Evolutionary conservation across 2,113 vertebrate genomes (phyloP), one percentile per base, ranked within the genome.

Genomic region (Ariopsis seemanni): DNA sequence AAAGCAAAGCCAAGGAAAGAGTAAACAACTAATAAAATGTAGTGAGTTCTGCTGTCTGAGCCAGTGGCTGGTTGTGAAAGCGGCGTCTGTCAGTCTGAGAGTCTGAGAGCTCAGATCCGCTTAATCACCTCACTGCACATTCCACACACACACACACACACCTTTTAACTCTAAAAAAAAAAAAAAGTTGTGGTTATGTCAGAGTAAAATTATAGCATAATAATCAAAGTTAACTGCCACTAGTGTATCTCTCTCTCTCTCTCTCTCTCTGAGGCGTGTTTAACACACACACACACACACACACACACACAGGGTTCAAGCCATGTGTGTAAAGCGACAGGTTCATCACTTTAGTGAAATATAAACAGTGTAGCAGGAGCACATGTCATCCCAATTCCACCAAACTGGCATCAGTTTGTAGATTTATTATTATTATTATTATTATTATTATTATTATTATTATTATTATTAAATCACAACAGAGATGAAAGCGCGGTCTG

Each of bases 41-140:
- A 77, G 52, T 79, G 15, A 79, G 52, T 79, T 86, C 86, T 82
- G 84, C 90, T 84, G 87, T 87, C 84, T 57, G 82, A 71, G 57
- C 27, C 86, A 80, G 89, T 85, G 81, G 74, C 83, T 90, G 90
- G 88, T 92, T 92, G 94, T 93, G 92, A 92, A 91, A 71, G 90
- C 93, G 95, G 95, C 95, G 95, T 95, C 95, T 90, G 90, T 50
- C 89, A 92, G 95, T 95, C 95, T 96, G 92, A 94, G 89, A 91
- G 87, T 95, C 95, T 96, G 92, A 94, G 89, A 91, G 87, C 93
- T 91, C 92, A 93, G 94, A 95, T 95, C 94, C 94, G 88, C 94
- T 94, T 90, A 94, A 95, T 95, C 94, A 95, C 94, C 77, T 2
- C 57, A 83, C 74, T 52, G 9, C 53, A n/a, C 8, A 63, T n/a